Evolutionary conservation across 2,888 invertebrate genomes (phyloP), one percentile per base, ranked within the genome.

Genomic region (Agrochola lota): DNA sequence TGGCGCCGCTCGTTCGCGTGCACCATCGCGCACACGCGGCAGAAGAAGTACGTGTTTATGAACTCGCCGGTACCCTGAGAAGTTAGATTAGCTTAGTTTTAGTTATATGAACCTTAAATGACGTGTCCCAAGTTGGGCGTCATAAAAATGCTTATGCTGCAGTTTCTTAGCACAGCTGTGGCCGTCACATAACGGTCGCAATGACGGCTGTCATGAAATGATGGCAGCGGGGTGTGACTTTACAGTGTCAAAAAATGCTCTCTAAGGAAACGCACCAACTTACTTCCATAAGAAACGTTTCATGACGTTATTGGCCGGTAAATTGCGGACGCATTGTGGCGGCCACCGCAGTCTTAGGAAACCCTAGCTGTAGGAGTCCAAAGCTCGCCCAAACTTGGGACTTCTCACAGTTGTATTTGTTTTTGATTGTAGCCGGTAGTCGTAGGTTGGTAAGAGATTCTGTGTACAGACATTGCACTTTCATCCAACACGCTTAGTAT

Each of bases 21-120:
- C 85, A 98, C 95, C 98, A 98, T 97, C 9, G 98, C 98, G 94
- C 99, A 99, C 78, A 99, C 97, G 62, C 99, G 98, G 93, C 99
- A 99, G 98, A 99, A 99, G 96, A 99, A 99, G 94, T 98, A 99
- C 40, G 99, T 99, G 95, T 99, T 99, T 90, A 99, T 98, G 93
- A 99, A 99, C 94, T 99, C 98, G 2, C 99, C 99, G 0, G 99
- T 99, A 69, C 98, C 99, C 97, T 99, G 69, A 17, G 0, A 52
- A 57, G 15, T 57, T 23, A 57, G 9, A 55, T 60, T 2, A 52
- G n/a, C 8, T 71, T 49, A 26, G n/a, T 23, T 66, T 55, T 60
- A 59, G 5, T 43, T 20, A 3, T 23, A 3, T 26, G 3, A 71
- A 60, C 26, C 35, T 46, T 9, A n/a, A 60, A 15, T 40, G 0